Evolutionary conservation across 2,797 vertebrate genomes (phyloP).

Genomic region (Pantherophis alleghaniensis): DNA sequence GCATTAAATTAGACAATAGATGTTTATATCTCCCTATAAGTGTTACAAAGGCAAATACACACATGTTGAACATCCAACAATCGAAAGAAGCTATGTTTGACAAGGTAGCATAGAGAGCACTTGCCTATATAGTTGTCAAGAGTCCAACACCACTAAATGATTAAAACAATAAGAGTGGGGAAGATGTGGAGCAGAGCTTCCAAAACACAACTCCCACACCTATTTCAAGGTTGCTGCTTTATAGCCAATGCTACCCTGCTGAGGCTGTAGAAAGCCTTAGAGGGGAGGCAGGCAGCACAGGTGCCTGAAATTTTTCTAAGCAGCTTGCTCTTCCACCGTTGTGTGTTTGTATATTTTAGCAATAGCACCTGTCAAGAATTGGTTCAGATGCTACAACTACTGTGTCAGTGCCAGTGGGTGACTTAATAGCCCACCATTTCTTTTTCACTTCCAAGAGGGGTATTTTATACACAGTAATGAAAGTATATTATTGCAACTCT

Average conservation of each 20-base stretch:
- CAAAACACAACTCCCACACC: background rate
- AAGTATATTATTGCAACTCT: constrained; percentile 12
- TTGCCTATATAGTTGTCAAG: background rate
- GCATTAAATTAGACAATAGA: background rate
- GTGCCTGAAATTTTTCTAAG: background rate
- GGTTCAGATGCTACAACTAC: background rate
- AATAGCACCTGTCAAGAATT: background rate
- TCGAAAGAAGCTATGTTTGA: background rate
- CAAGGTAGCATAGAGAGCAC: background rate
- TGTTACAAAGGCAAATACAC: background rate
- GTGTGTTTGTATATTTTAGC: background rate
- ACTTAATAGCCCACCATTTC: background rate
- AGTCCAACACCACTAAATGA: background rate
- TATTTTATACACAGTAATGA: constrained; percentile 22
- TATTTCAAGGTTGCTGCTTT: background rate
- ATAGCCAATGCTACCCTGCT: background rate
- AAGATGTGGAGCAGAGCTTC: background rate
- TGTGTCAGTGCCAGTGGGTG: background rate
- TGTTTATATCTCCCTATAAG: background rate
- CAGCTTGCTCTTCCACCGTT: background rate
- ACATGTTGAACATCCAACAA: background rate
- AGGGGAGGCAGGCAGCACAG: background rate
- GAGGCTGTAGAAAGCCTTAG: background rate
- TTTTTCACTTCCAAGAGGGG: background rate
- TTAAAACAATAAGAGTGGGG: background rate